These are phyloP conservation scores for Bellardia pandia DNA, from an alignment of 2,888 invertebrate genomes.

Conservation along the genomic window DNA sequence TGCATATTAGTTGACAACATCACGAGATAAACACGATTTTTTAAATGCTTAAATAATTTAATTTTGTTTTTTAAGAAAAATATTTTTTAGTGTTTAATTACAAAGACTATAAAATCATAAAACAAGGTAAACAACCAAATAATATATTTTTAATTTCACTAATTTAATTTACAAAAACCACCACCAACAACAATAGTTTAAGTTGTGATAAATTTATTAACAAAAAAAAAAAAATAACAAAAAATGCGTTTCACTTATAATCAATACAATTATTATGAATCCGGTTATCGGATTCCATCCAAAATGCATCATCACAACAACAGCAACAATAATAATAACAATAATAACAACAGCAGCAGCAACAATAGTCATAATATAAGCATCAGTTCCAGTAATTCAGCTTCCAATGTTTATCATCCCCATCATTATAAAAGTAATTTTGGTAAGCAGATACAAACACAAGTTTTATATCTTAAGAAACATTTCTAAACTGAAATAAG, in stretches of 20 bases:
- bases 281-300: slow-evolving; percentile 83
- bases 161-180: not conserved
- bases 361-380: slow-evolving; percentile 73
- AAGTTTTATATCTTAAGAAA: not conserved
- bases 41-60: not conserved
- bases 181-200: not conserved
- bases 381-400: slow-evolving; percentile 67
- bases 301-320: slow-evolving; percentile 81
- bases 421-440: slow-evolving; percentile 81
- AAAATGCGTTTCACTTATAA: slow-evolving; percentile 84
- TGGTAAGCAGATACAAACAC: slow-evolving; percentile 78
- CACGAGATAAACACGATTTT: slow-evolving; percentile 39
- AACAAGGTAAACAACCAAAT: slow-evolving; percentile 17
- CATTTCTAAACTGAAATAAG: not conserved
- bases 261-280: slow-evolving; percentile 83
- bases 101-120: slow-evolving; percentile 6
- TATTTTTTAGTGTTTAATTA: slow-evolving; percentile 2
- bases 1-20: not conserved
- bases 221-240: slow-evolving; percentile 47
- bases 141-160: slow-evolving; percentile 7
- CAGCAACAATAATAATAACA: slow-evolving; percentile 53
- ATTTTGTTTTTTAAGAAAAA: not conserved
- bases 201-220: slow-evolving; percentile 55
- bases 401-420: slow-evolving; percentile 71
- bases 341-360: slow-evolving; percentile 73